A percentile compares a stretch with the other conserved stretches of the same genome.
phyloP scores from a whole-genome alignment of 2,797 vertebrate species.

The Cynopterus sphinx region DNA sequence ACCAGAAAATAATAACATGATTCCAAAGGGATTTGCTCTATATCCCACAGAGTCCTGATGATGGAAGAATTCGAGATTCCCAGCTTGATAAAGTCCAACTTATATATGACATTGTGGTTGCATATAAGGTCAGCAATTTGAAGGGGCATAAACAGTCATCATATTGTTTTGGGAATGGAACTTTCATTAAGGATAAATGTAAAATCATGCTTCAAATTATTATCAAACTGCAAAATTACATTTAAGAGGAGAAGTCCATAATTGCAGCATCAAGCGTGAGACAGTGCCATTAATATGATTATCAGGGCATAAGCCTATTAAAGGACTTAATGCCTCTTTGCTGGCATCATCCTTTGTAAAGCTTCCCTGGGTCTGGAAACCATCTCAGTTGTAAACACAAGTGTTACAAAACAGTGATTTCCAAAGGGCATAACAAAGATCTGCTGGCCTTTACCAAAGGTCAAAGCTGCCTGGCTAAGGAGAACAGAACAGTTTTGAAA shows the following conservation, averaged over 20 bases:
- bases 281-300: slow-evolving; percentile 63
- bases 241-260: slow-evolving; percentile 46
- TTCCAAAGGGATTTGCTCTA: neutral
- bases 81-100: neutral
- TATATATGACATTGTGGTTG: neutral
- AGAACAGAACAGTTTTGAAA: slow-evolving; percentile 57
- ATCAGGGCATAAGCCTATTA: slow-evolving; percentile 41
- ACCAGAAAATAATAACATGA: slow-evolving; percentile 17
- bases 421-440: slow-evolving; percentile 58
- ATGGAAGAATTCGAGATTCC: neutral
- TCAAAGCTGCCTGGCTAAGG: slow-evolving; percentile 18
- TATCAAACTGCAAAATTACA: slow-evolving; percentile 47
- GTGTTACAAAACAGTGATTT: slow-evolving; percentile 67
- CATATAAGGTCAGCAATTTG: neutral
- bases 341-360: slow-evolving; percentile 55
- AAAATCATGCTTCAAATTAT: slow-evolving; percentile 60
- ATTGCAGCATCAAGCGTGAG: slow-evolving; percentile 55
- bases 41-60: neutral
- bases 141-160: neutral
- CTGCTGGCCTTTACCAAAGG: slow-evolving; percentile 64
- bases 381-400: neutral
- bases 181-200: slow-evolving; percentile 50
- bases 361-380: slow-evolving; percentile 61
- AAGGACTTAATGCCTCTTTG: slow-evolving; percentile 61
- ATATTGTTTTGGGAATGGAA: slow-evolving; percentile 41